Evolutionary conservation across 2,888 invertebrate species (phyloP).

Genomic region (Empis stercorea): DNA sequence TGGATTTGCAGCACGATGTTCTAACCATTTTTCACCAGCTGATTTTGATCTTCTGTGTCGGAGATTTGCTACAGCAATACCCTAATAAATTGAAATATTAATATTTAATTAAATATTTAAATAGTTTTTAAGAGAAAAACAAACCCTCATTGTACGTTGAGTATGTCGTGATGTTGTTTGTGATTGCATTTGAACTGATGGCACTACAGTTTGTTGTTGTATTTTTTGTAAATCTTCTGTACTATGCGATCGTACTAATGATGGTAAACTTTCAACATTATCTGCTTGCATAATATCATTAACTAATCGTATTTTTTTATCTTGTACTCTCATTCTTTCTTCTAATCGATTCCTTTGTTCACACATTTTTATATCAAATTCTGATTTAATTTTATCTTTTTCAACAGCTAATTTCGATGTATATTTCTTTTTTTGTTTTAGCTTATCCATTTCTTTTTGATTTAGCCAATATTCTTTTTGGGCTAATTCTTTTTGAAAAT

Average conservation of each 20-base stretch:
- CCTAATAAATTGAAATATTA: too few relatives aligned
- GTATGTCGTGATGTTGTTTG: slow-evolving; percentile 2
- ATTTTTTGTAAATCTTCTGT: too few relatives aligned
- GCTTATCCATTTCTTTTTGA: slow-evolving; percentile 51
- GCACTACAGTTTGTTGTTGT: neutral
- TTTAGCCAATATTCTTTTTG: slow-evolving; percentile 51
- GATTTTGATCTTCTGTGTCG: slow-evolving; percentile 72
- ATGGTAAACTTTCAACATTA: slow-evolving; percentile 20
- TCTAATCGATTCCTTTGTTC: slow-evolving; percentile 44
- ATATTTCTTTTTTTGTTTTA: slow-evolving; percentile 51
- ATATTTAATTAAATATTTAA: neutral
- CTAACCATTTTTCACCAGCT: slow-evolving; percentile 68
- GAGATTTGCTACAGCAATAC: slow-evolving; percentile 54
- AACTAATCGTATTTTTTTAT: slow-evolving; percentile 46
- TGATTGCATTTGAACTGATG: neutral
- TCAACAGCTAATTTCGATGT: slow-evolving; percentile 54
- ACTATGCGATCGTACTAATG: slow-evolving; percentile 12
- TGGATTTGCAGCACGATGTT: slow-evolving; percentile 69
- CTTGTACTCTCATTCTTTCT: slow-evolving; percentile 45
- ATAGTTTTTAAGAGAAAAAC: neutral
- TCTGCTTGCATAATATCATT: slow-evolving; percentile 45
- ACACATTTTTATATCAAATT: slow-evolving; percentile 48
- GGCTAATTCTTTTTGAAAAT: slow-evolving; percentile 47
- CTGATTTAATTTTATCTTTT: slow-evolving; percentile 60
- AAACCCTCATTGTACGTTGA: slow-evolving; percentile 10